Evolutionary conservation across 2,113 vertebrate species (phyloP).

Genomic region (Rhadina sibilatrix): DNA sequence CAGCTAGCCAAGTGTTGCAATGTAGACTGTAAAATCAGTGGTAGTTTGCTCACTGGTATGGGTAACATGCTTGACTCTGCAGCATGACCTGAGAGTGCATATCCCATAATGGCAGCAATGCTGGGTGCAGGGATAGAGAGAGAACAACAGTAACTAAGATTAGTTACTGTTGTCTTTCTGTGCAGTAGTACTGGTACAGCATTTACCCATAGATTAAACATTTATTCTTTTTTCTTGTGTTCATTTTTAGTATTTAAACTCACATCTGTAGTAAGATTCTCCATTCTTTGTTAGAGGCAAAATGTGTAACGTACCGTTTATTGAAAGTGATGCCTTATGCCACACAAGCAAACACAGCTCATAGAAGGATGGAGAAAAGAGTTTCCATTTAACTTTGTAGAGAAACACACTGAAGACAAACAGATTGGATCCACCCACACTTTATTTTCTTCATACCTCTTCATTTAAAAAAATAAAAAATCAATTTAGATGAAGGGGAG

Average conservation of each 20-base stretch:
- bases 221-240: neutral
- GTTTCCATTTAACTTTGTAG: neutral
- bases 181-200: neutral
- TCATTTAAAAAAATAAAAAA: neutral
- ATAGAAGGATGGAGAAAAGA: neutral
- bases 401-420: neutral
- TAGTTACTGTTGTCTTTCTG: neutral
- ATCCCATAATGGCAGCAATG: neutral
- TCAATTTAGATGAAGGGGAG: neutral
- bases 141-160: rapidly evolving
- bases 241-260: neutral
- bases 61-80: neutral
- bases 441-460: neutral
- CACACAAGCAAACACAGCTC: neutral
- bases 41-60: neutral
- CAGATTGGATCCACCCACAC: neutral
- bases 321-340: neutral
- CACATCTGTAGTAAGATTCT: neutral
- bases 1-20: neutral
- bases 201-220: neutral
- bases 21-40: neutral
- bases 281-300: neutral
- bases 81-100: neutral
- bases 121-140: neutral
- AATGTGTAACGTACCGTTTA: neutral